Evolutionary conservation across 2,888 invertebrate genomes (phyloP).

Genomic region (Ethmia dodecea): DNA sequence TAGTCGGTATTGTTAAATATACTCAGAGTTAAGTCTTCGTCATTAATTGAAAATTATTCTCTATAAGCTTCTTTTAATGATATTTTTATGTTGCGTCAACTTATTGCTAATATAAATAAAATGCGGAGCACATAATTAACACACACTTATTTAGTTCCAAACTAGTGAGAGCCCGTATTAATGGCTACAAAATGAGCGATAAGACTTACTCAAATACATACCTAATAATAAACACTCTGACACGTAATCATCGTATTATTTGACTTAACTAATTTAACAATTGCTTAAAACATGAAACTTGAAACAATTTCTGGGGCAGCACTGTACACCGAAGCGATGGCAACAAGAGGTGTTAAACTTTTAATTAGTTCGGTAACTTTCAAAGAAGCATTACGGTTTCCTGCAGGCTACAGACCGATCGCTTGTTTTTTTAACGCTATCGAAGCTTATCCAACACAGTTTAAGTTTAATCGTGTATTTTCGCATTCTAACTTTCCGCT

Average conservation of each 20-base stretch:
- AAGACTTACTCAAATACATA: too few species aligned
- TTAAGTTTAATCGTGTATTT: too few species aligned
- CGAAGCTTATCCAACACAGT: too few species aligned
- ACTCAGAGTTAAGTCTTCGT: too few species aligned
- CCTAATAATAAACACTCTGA: too few species aligned
- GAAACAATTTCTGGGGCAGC: slow-evolving; percentile 37
- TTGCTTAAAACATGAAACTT: background rate
- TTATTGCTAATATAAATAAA: too few species aligned
- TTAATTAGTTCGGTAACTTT: slow-evolving; percentile 64
- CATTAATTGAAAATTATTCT: too few species aligned
- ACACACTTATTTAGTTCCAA: too few species aligned
- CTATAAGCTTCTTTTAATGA: too few species aligned
- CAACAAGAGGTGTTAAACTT: slow-evolving; percentile 66
- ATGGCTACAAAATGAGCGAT: background rate
- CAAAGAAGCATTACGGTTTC: slow-evolving; percentile 55
- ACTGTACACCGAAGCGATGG: slow-evolving; percentile 37
- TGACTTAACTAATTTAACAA: background rate
- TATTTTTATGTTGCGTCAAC: too few species aligned
- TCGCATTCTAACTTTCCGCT: too few species aligned
- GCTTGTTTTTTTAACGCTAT: slow-evolving; percentile 35
- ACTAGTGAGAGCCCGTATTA: background rate
- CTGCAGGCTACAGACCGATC: slow-evolving; percentile 32
- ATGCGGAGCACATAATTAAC: background rate
- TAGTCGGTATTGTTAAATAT: too few species aligned
- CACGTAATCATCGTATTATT: background rate